Evolutionary conservation across 2,888 invertebrate species (phyloP).

Genomic region (Netelia fuscicornis): DNA sequence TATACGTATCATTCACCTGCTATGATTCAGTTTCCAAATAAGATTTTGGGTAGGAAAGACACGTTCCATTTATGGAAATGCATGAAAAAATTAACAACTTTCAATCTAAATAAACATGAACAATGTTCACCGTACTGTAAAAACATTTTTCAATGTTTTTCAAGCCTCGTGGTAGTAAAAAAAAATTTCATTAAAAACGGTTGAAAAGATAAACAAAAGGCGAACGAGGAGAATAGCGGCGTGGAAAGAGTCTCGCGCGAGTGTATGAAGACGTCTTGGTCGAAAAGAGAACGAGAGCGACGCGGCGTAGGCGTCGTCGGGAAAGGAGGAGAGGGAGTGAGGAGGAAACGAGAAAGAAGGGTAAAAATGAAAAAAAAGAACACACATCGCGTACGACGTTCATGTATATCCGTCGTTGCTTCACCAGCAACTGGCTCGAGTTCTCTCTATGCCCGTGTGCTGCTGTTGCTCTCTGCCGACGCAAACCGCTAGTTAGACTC

Average conservation of each 20-base stretch:
- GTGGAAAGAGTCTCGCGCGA: slow-evolving; percentile 15
- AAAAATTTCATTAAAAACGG: not conserved
- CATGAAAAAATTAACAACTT: not conserved
- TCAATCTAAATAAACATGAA: not conserved
- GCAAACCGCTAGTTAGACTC: slow-evolving; percentile 84
- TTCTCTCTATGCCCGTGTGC: slow-evolving; percentile 52
- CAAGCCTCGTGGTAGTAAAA: not conserved
- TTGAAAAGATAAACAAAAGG: too few species aligned
- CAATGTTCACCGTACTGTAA: not conserved
- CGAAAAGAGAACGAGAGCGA: slow-evolving; percentile 43
- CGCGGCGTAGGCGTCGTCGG: slow-evolving; percentile 58
- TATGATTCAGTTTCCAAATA: slow-evolving; percentile 79
- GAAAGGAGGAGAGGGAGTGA: slow-evolving; percentile 23
- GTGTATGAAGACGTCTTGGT: slow-evolving; percentile 65
- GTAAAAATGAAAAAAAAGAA: slow-evolving; percentile 3
- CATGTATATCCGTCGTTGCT: slow-evolving; percentile 35
- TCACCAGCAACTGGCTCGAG: slow-evolving; percentile 45
- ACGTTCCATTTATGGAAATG: not conserved
- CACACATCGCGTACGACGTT: slow-evolving; percentile 28
- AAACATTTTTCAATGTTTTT: not conserved
- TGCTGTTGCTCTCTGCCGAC: slow-evolving; percentile 71
- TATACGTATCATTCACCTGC: not conserved
- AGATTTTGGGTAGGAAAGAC: slow-evolving; percentile 76
- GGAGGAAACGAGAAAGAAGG: slow-evolving; percentile 17
- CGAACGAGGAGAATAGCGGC: slow-evolving; percentile 11